Evolutionary conservation across 2,113 vertebrate genomes (phyloP).

Genomic region (Tragelaphus scriptus): DNA sequence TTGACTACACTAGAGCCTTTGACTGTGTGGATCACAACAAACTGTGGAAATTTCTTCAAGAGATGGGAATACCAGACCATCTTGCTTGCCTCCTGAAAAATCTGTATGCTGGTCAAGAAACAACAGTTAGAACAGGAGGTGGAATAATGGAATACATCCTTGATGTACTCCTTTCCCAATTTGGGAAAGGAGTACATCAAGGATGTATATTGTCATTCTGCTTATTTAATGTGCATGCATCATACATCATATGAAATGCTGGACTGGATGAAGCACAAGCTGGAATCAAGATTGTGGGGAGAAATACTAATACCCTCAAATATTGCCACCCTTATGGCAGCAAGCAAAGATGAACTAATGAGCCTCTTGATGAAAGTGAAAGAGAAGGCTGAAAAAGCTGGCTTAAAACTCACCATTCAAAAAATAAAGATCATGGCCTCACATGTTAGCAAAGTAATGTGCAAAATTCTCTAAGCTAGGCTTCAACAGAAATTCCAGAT

Average conservation of each 20-base stretch:
- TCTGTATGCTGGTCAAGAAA: neutral
- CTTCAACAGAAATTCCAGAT: neutral
- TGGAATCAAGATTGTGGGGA: neutral
- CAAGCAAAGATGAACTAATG: neutral
- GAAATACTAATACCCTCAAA: neutral
- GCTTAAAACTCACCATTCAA: neutral
- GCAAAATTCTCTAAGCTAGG: neutral
- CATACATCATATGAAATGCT: neutral
- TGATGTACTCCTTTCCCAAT: neutral
- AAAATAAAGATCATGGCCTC: neutral
- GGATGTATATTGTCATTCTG: neutral
- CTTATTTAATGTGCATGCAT: neutral
- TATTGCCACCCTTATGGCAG: neutral
- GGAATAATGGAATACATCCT: neutral
- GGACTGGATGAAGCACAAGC: neutral
- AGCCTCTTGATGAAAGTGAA: neutral
- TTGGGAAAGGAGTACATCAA: neutral
- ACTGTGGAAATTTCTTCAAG: neutral
- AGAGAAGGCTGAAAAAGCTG: neutral
- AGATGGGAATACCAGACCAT: neutral
- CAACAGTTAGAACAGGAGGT: accelerated
- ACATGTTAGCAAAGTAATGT: neutral
- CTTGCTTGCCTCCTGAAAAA: neutral
- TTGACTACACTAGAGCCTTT: neutral
- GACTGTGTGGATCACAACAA: neutral